A percentile compares a stretch with the other conserved stretches of the same genome.
Conservation (phyloP, 1,140 invertebrate species). For the Schlechtendalia chinensis region DNA sequence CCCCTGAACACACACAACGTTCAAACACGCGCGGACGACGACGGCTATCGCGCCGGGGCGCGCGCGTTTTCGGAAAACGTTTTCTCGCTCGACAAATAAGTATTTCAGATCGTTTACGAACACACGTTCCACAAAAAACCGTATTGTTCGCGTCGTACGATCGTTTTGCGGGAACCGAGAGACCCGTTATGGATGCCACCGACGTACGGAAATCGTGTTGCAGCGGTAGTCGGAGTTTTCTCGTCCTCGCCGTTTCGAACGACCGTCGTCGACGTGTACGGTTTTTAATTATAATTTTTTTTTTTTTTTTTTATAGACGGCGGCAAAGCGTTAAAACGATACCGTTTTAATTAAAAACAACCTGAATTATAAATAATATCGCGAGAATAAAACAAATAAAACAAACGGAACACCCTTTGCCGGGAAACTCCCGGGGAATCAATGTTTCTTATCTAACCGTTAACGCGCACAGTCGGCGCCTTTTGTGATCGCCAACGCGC, state of each 20-base stretch:
- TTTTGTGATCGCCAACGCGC: constrained; percentile 41
- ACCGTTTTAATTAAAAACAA: constrained; percentile 47
- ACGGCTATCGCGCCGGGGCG: too few species aligned
- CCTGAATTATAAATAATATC: constrained; percentile 44
- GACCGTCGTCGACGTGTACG: constrained; percentile 22
- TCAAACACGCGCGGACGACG: background rate
- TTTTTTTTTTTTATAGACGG: constrained; percentile 2
- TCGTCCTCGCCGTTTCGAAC: background rate
- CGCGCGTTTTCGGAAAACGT: too few species aligned
- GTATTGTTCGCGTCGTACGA: too few species aligned
- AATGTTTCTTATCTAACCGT: constrained; percentile 45
- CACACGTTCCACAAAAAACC: background rate
- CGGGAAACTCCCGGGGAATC: background rate
- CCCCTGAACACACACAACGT: too few species aligned
- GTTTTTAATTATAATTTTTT: constrained; percentile 46
- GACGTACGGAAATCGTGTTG: background rate
- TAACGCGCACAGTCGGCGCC: constrained; percentile 40
- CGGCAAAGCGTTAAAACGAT: constrained; percentile 46
- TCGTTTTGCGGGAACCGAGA: too few species aligned
- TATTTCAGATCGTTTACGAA: too few species aligned
- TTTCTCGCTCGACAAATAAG: too few species aligned
- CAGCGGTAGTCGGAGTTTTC: background rate
- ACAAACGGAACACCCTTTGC: constrained; percentile 30
- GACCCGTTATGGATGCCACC: too few species aligned
- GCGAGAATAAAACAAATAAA: constrained; percentile 21